Conservation (phyloP, 1,140 invertebrate genomes). For the Campoletis sonorensis region DNA sequence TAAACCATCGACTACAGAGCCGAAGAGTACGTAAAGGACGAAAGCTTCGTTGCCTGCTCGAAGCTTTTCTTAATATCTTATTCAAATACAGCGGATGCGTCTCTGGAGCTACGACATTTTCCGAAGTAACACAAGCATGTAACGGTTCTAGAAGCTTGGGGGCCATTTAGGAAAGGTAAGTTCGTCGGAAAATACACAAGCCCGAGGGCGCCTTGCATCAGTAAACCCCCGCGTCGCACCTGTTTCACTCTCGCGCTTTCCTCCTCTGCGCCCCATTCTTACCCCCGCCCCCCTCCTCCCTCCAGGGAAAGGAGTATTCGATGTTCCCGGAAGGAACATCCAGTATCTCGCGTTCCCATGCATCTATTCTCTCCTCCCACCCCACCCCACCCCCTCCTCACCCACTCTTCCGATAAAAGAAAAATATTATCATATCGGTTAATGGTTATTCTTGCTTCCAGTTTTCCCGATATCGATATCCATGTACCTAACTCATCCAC, state of each 20-base stretch:
- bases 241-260: slow-evolving; percentile 13
- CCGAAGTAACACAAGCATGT: slow-evolving; percentile 38
- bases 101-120: slow-evolving; percentile 31
- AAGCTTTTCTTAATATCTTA: slow-evolving; percentile 47
- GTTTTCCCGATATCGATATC: slow-evolving; percentile 40
- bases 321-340: slow-evolving; percentile 26
- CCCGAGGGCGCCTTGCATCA: slow-evolving; percentile 26
- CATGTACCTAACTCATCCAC: slow-evolving; percentile 15
- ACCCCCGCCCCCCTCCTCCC: not conserved
- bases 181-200: slow-evolving; percentile 45
- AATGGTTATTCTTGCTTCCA: slow-evolving; percentile 43
- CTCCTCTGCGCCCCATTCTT: not conserved
- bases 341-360: not conserved
- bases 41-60: slow-evolving; percentile 19
- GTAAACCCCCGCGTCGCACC: slow-evolving; percentile 30
- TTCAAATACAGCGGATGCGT: slow-evolving; percentile 44
- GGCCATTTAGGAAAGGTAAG: slow-evolving; percentile 35
- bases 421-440: slow-evolving; percentile 42
- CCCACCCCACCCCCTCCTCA: too few species aligned
- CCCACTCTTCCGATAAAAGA: slow-evolving; percentile 36
- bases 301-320: not conserved
- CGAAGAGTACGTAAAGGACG: not conserved
- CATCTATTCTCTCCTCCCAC: not conserved
- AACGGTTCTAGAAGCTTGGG: slow-evolving; percentile 17
- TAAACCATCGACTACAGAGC: not conserved